Evolutionary conservation across 2,888 invertebrate genomes (phyloP), one percentile per base, ranked within the genome.

Genomic region (Cacoxenus indagator): DNA sequence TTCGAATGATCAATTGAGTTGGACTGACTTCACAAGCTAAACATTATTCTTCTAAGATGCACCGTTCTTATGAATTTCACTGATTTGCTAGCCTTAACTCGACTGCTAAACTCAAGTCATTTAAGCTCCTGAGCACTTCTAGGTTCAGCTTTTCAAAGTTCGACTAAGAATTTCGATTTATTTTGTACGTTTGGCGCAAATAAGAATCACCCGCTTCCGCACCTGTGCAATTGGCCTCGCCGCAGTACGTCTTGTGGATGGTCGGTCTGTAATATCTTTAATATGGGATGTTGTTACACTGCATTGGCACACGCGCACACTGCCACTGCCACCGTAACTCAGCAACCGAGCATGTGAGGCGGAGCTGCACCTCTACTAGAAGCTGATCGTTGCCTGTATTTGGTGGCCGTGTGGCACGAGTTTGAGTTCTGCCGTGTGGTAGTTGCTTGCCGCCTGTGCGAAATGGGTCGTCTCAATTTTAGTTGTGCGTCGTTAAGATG

Each of bases 301-400:
- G 84, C 86, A 84, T 86, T 86, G 86, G 86, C 85, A 85, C 85
- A 85, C 85, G 85, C 86, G 83, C 86, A 79, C 71, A 78, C 74
- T 85, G 86, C 85, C 86, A 85, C 86, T 84, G 86, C 75, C 51
- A 51, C 51, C 22, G 51, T 19, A 8, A 22, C 17, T 19, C 22
- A 51, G 8, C 51, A 51, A 22, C 3, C 51, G 19, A 61, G 11
- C 61, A 37, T 17, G 11, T 9, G 19, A 9, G 19, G 19, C 14
- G 37, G 37, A 37, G 8, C 9, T 5, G 37, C 14, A 14, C 37
- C 8, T 8, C 14, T 37, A 14, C 14, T 37, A 8, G n/a, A 31
- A 68, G 51, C 66, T 51, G 57, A 4, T 67, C 14, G 57, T 61
- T 46, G 66, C 29, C 27, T 14, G 68, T 4, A 59, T 59, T 26